Conservation (phyloP, 2,797 vertebrate species). For the Eulemur rubriventer region DNA sequence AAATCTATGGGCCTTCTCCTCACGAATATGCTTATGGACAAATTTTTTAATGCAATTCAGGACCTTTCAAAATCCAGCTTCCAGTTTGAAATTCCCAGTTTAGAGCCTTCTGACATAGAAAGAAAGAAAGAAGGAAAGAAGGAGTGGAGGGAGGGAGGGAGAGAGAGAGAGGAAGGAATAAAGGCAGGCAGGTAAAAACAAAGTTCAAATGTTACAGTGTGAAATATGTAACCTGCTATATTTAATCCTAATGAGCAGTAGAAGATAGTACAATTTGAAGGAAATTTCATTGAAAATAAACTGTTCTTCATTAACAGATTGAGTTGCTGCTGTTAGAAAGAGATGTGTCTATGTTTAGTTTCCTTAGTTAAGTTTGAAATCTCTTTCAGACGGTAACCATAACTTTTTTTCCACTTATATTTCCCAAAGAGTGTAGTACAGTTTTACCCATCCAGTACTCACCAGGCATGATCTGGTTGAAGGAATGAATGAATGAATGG, state of each 20-base stretch:
- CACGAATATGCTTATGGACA: neutral
- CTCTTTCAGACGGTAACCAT: neutral
- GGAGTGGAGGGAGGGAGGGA: no score
- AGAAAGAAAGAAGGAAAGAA: neutral
- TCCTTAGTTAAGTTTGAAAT: neutral
- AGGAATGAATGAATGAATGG: neutral
- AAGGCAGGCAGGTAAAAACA: neutral
- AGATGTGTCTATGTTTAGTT: neutral
- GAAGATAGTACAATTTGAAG: neutral
- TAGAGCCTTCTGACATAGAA: neutral
- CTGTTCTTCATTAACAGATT: neutral
- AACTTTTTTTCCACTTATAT: neutral
- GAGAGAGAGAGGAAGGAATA: neutral
- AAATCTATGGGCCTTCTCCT: neutral
- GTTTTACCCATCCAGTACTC: neutral
- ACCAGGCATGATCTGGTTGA: neutral
- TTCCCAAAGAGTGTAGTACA: neutral
- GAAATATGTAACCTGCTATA: neutral
- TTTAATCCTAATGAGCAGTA: neutral
- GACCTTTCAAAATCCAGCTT: neutral
- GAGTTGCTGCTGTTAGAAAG: neutral
- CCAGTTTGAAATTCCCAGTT: neutral
- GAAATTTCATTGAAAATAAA: conserved; percentile 12
- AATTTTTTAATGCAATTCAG: neutral
- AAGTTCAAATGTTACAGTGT: neutral